Conservation (phyloP, 2,888 invertebrate species). For the Caenorhabditis sp. region DNA sequence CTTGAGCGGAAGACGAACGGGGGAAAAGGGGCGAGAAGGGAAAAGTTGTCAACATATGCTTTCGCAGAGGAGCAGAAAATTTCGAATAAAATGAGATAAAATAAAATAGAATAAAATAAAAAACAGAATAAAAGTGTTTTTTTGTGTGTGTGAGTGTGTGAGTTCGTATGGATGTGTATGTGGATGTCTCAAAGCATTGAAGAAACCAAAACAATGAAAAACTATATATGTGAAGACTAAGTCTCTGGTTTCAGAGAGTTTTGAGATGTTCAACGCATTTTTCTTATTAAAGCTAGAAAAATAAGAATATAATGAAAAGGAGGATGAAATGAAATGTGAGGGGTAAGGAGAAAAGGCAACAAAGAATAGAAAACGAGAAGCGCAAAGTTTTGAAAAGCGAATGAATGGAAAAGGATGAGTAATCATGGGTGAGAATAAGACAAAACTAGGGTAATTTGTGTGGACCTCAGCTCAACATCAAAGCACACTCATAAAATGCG, state of each 20-base stretch:
- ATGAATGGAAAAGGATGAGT: not conserved
- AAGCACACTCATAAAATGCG: conserved; percentile 53
- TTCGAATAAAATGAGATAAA: conserved; percentile 51
- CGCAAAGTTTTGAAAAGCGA: not conserved
- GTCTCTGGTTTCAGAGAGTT: too few relatives aligned
- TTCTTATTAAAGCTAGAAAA: too few relatives aligned
- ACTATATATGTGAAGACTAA: not conserved
- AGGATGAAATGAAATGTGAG: too few relatives aligned
- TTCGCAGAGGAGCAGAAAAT: conserved; percentile 45
- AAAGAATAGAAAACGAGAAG: not conserved
- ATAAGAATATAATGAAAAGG: too few relatives aligned
- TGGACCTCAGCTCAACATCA: conserved; percentile 39
- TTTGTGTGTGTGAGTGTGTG: not conserved
- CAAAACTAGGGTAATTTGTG: conserved; percentile 58
- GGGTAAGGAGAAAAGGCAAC: too few relatives aligned
- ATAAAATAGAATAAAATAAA: conserved; percentile 14
- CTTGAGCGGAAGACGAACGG: conserved; percentile 6
- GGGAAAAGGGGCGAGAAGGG: conserved; percentile 25
- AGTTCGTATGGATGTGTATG: too few relatives aligned
- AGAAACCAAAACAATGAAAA: conserved; percentile 2
- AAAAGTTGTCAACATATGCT: conserved; percentile 61
- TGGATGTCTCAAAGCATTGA: not conserved
- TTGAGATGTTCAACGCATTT: too few relatives aligned
- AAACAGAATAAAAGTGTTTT: conserved; percentile 5
- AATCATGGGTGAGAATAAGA: conserved; percentile 36